Evolutionary conservation across 2,888 invertebrate genomes (phyloP), one percentile per base, ranked within the genome.

Genomic region (Argynnis bischoffii): DNA sequence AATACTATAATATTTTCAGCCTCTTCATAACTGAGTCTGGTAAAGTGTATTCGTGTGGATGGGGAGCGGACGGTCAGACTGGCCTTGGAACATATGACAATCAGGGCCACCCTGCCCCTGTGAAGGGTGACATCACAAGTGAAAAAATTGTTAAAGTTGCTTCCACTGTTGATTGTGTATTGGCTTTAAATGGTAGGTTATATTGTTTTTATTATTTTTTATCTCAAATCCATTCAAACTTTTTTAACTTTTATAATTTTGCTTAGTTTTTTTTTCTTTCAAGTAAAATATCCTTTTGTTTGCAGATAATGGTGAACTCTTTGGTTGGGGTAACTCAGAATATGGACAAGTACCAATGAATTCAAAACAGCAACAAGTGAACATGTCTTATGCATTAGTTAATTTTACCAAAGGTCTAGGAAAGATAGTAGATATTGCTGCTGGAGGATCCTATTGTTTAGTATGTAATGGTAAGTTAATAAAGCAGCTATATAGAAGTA

Each of bases 291-390:
- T 2, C 1, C 11, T 75, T 69, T 71, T 71, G 81, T 80, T 59
- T 69, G 13, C 79, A 96, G 97, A 98, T 73, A 95, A 95, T 77
- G 98, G 99, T 4, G 97, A 98, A 78, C 94, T 98, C 1, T 99
- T 98, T 88, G 99, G 98, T 0, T 99, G 99, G 99, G 99, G 99
- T 8, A 99, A 98, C 85, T 96, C 97, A 0, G 99, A 99, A 88
- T 99, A 98, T 80, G 95, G 95, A 0, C 99, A 99, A 85, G 90
- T 99, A 50, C 92, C 94, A 35, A 87, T 93, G 77, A 79, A 84
- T 68, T 75, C 85, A 11, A 72, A 88, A 13, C 87, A 88, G 56
- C 96, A 96, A 77, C 98, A 98, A 87, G 92, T 98, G 5, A 95
- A 95, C 79, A 93, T 93, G 75, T 96, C 98, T 0, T 94, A 94